Percentiles rank a stretch among this genome's conserved stretches.
phyloP scores from a whole-genome alignment of 2,113 vertebrate species.

The Thermophis baileyi region DNA sequence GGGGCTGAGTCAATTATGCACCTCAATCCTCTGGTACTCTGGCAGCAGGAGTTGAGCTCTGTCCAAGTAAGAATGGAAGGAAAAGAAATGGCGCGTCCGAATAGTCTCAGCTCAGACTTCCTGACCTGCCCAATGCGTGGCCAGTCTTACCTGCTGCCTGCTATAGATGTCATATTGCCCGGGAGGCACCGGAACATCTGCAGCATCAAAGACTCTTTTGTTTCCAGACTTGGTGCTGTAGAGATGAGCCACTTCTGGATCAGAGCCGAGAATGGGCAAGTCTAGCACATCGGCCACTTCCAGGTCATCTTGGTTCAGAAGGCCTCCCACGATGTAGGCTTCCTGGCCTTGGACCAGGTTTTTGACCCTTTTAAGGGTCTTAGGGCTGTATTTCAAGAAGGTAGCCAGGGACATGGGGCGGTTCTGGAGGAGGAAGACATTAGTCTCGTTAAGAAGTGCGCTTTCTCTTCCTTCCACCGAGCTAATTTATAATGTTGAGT shows the following conservation, averaged over 20 bases:
- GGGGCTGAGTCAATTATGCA: background rate
- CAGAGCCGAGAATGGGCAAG: conserved; percentile 81
- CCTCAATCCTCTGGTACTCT: background rate
- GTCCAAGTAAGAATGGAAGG: background rate
- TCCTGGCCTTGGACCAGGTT: conserved; percentile 74
- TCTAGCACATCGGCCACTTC: conserved; percentile 82
- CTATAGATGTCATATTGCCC: conserved; percentile 73
- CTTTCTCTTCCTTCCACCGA: conserved; percentile 51
- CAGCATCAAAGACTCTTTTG: conserved; percentile 73
- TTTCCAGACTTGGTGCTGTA: conserved; percentile 84
- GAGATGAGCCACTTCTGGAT: conserved; percentile 76
- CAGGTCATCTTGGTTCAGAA: conserved; percentile 80
- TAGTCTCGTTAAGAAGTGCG: conserved; percentile 61
- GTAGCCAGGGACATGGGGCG: conserved; percentile 84
- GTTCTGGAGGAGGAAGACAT: conserved; percentile 66
- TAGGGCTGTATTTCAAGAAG: conserved; percentile 85
- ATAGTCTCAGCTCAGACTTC: background rate
- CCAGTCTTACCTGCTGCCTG: conserved; percentile 73
- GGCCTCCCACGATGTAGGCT: conserved; percentile 78
- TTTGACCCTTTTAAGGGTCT: conserved; percentile 76
- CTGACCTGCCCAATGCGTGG: accelerated
- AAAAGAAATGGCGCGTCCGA: background rate
- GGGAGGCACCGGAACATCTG: conserved; percentile 75
- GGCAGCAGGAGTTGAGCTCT: background rate
- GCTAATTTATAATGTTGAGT: conserved; percentile 81